Evolutionary conservation across 2,797 vertebrate species (phyloP), one percentile per base, ranked within the genome.

Genomic region (Urosaurus nigricauda): DNA sequence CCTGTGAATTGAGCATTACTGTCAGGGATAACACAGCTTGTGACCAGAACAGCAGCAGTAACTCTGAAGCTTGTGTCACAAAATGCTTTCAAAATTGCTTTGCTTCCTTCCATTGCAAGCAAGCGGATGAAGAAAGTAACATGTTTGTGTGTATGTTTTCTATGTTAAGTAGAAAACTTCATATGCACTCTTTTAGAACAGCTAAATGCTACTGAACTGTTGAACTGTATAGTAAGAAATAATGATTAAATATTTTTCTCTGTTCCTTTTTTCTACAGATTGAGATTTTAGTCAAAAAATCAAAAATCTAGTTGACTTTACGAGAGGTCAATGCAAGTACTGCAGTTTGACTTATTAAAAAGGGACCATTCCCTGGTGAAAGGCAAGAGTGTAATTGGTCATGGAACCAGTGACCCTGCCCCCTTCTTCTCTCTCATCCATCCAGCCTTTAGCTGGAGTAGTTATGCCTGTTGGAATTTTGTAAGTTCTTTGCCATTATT

Each of bases 1-100:
- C 90, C 89, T 68, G 84, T 79, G 77, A 80, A 74, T 70, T 87
- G 86, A 88, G 65, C 79, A 85, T 86, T 86, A 84, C 89, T 90
- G 74, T 83, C 80, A 82, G 74, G 83, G 51, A 83, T 40, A 90
- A 84, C 53, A 86, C 2, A 90, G 74, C 85, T 78, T 88, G 71
- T 92, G 84, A 84, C 68, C 86, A 90, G 86, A 85, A 71, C 79
- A 51, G 89, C 26, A 71, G n/a, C 53, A 9, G n/a, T 89, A 90
- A 79, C 29, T 73, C n/a, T 32, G 82, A 16, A 80, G 84, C 53
- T 26, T n/a, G 58, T 89, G 74, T n/a, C 68, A 80, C 47, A 68
- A 90, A 85, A 58, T 17, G 73, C 73, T 88, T 91, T 83, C 84
- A 83, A 71, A 58, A 51, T 75, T 89, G 84, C 79, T 65, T 93